A percentile compares a stretch with the other conserved stretches of the same genome.
Conservation (phyloP, 2,797 vertebrate species). For the Chelonia mydas region DNA sequence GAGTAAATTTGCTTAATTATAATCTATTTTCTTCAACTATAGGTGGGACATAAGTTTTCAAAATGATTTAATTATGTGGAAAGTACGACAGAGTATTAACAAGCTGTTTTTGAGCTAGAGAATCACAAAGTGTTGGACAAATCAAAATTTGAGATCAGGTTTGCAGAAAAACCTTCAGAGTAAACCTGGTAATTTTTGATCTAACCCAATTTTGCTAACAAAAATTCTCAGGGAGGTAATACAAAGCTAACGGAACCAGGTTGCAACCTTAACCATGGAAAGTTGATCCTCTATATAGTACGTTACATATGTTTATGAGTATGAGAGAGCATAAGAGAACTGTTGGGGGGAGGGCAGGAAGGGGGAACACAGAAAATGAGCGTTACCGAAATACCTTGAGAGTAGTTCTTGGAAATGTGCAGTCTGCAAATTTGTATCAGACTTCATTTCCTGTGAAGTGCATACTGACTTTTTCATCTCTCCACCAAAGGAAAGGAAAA, state of each 20-base stretch:
- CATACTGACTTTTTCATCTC: constrained; percentile 62
- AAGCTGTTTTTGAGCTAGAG: constrained; percentile 11
- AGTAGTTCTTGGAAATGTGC: constrained; percentile 75
- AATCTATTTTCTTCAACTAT: constrained; percentile 26
- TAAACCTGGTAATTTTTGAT: neutral
- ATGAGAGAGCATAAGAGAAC: constrained; percentile 24
- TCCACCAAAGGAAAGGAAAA: constrained; percentile 52
- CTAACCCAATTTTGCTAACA: constrained; percentile 26
- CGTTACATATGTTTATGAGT: neutral
- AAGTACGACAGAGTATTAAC: neutral
- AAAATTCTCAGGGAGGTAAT: neutral
- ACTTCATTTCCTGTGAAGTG: constrained; percentile 71
- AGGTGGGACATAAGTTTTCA: constrained; percentile 21
- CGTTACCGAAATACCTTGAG: constrained; percentile 78
- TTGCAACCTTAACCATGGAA: neutral
- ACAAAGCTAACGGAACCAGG: neutral
- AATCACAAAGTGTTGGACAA: constrained; percentile 13
- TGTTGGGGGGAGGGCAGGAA: constrained; percentile 29
- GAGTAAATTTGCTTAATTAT: neutral
- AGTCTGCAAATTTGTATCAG: constrained; percentile 66
- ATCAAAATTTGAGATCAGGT: neutral
- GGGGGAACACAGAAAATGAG: constrained; percentile 61
- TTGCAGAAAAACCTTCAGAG: constrained; percentile 49
- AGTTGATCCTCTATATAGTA: rapidly evolving
- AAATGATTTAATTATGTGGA: constrained; percentile 13